Conservation (phyloP, 1,140 invertebrate genomes). For the Calliphora vicina region DNA sequence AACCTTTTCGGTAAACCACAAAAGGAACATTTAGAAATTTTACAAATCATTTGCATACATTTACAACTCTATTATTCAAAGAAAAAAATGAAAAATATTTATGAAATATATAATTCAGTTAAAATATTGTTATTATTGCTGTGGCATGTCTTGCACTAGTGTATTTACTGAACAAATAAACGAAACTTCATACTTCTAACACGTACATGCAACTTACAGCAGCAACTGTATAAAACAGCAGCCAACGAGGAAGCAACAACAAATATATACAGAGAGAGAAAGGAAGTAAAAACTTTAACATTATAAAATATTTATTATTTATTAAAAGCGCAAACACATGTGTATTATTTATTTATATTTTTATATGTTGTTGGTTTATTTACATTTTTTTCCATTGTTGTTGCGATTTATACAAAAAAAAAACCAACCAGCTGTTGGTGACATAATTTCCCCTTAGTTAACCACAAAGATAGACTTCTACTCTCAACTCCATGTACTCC, state of each 20-base stretch:
- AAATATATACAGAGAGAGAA: background rate
- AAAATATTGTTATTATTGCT: background rate
- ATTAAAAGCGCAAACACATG: constrained; percentile 30
- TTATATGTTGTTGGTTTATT: background rate
- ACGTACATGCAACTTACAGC: too few species aligned
- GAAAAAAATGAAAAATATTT: background rate
- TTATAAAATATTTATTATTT: constrained; percentile 34
- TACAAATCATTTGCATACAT: constrained; percentile 6
- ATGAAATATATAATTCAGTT: background rate
- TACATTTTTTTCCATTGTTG: background rate
- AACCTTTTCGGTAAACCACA: background rate
- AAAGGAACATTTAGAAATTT: background rate
- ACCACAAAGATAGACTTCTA: background rate
- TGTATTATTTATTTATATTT: constrained; percentile 22
- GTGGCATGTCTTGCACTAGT: background rate
- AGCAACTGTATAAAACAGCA: background rate
- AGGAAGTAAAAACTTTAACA: too few species aligned
- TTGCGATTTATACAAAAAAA: background rate
- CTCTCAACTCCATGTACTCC: background rate
- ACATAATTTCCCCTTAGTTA: constrained; percentile 9
- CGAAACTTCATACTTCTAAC: background rate
- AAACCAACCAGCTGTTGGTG: constrained; percentile 5
- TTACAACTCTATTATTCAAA: constrained; percentile 1
- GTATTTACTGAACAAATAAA: background rate
- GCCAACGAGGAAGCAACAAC: background rate